Base-by-base conservation (phyloP, 2,113 vertebrate genomes). In the Baryphthengus martii region DNA sequence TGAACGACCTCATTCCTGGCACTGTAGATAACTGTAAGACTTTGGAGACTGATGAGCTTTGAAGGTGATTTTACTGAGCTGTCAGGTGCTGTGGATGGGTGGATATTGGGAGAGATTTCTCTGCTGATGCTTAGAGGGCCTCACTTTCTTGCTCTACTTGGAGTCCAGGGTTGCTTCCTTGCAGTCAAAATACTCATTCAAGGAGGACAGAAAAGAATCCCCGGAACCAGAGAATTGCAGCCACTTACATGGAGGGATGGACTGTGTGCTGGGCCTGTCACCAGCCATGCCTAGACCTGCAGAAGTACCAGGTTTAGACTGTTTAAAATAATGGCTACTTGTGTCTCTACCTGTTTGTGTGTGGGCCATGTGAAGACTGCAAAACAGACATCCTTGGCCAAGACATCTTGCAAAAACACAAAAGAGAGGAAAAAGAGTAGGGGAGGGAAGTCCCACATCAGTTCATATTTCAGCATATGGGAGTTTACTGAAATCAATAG, bases 171-270 rank as follows among this genome's bases (percentile, higher is more conserved):
- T 13, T 56, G 33, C 44, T 83, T 68, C 45, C 52, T 76, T 76
- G 40, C 37, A 77, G 65, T 7, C 4, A 42, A 82, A 84, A 49
- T 29, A 31, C n/a, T 82, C 4, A 1, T 17, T 40, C 3, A 28
- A 56, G 16, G 23, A 72, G 17, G 11, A 40, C 16, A 62, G 63
- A 26, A 47, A 55, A 35, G n/a, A 3, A 0, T 0, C 3, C 7
- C 63, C 47, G 2, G 28, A 85, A 8, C 6, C 31, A 50, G 16
- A 45, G 74, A 65, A 65, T 0, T 8, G 16, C 28, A 61, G 12
- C 50, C 10, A 9, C 3, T 59, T n/a, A 35, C 14, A 3, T 31
- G 19, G 21, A 23, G 52, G 31, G 40, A 5, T 23, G 31, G 55
- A 21, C 14, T 52, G 44, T 5, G 4, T 11, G n/a, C 21, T 63